Evolutionary conservation across 2,797 vertebrate genomes (phyloP).

Genomic region (Clarias laeviceps): DNA sequence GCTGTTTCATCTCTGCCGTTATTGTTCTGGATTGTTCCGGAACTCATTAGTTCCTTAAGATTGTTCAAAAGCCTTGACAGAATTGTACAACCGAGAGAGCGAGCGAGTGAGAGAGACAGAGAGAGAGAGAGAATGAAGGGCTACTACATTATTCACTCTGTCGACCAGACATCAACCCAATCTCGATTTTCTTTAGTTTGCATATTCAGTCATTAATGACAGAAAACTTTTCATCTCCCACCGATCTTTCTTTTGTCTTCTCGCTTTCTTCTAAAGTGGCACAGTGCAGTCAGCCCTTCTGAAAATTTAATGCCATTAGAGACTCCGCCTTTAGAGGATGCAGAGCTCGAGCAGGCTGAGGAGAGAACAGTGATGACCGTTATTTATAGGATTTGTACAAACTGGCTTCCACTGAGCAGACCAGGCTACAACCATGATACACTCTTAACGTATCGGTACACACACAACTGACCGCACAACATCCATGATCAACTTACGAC

Average conservation of each 20-base stretch:
- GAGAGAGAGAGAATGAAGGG: slow-evolving; percentile 54
- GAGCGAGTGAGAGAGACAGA: background rate
- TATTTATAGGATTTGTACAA: slow-evolving; percentile 53
- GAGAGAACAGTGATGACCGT: slow-evolving; percentile 55
- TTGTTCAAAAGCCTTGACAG: background rate
- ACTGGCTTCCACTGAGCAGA: slow-evolving; percentile 31
- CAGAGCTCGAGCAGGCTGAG: slow-evolving; percentile 51
- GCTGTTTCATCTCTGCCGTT: background rate
- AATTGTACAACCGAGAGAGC: background rate
- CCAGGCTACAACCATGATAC: slow-evolving; percentile 24
- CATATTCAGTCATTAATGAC: slow-evolving; percentile 48
- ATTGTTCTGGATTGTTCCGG: background rate
- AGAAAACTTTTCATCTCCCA: slow-evolving; percentile 26
- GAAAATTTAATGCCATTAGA: slow-evolving; percentile 76
- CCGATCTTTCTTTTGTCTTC: slow-evolving; percentile 5
- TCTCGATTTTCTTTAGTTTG: slow-evolving; percentile 46
- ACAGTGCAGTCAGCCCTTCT: slow-evolving; percentile 58
- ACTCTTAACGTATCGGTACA: background rate
- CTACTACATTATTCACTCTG: slow-evolving; percentile 69
- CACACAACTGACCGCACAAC: slow-evolving; percentile 3
- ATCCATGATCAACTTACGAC: slow-evolving; percentile 6
- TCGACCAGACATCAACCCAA: slow-evolving; percentile 33
- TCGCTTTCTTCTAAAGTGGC: slow-evolving; percentile 28
- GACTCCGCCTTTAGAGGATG: slow-evolving; percentile 65
- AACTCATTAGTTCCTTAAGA: background rate